Evolutionary conservation across 2,888 invertebrate species (phyloP).

Genomic region (Spisula subtruncata): DNA sequence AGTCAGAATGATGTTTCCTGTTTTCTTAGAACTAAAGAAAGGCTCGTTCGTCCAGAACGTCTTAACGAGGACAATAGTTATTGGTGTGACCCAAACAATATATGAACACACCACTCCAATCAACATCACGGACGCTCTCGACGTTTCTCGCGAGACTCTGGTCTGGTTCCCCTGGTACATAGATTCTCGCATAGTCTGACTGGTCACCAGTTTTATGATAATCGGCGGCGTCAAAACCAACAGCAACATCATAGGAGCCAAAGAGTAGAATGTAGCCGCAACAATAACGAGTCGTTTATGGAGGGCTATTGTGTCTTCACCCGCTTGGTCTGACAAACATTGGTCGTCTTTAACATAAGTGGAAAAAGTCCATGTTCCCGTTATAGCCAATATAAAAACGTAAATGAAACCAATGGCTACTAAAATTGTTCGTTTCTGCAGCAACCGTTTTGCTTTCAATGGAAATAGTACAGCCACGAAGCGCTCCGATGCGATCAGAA

Average conservation of each 20-base stretch:
- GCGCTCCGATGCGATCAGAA: constrained; percentile 41
- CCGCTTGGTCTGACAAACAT: constrained; percentile 36
- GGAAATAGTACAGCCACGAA: constrained; percentile 55
- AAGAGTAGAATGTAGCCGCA: constrained; percentile 56
- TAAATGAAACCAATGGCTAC: constrained; percentile 31
- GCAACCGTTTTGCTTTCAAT: constrained; percentile 14
- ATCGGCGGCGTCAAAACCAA: constrained; percentile 67
- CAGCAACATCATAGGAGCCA: constrained; percentile 62
- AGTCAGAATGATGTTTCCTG: constrained; percentile 40
- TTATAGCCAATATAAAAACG: constrained; percentile 45
- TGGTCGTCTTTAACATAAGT: constrained; percentile 54
- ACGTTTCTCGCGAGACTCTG: constrained; percentile 26
- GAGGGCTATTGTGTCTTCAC: neutral
- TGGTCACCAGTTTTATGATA: constrained; percentile 42
- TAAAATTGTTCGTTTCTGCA: constrained; percentile 24
- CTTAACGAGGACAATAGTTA: constrained; percentile 49
- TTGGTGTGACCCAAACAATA: constrained; percentile 51
- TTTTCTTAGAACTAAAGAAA: constrained; percentile 43
- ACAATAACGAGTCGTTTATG: constrained; percentile 44
- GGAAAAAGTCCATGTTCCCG: constrained; percentile 67
- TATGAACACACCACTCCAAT: constrained; percentile 44
- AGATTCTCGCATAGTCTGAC: neutral
- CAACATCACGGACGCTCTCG: constrained; percentile 47
- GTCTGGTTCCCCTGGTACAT: neutral
- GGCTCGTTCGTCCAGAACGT: constrained; percentile 61